These are phyloP conservation scores for Trinectes maculatus DNA, from an alignment of 2,113 vertebrate species.

Conservation along the genomic window DNA sequence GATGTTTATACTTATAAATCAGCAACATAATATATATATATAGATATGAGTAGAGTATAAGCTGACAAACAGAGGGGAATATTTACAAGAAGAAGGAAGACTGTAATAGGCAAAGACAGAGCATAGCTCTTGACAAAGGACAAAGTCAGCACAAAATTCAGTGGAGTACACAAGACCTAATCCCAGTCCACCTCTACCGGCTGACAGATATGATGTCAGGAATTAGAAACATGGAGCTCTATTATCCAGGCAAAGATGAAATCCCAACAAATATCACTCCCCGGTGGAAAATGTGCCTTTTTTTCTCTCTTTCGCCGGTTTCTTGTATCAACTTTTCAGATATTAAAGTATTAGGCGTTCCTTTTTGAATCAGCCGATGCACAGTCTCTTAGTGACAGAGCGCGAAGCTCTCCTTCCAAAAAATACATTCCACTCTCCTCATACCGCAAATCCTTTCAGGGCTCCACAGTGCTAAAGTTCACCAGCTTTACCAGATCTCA, in stretches of 20 bases:
- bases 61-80: background rate
- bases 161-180: slow-evolving; percentile 22
- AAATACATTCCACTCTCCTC: slow-evolving; percentile 60
- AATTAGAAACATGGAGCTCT: slow-evolving; percentile 16
- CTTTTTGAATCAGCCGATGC: slow-evolving; percentile 40
- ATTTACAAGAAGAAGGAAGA: slow-evolving; percentile 2
- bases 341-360: slow-evolving; percentile 34
- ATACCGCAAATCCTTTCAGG: slow-evolving; percentile 54
- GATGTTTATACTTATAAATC: slow-evolving; percentile 19
- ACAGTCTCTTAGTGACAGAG: slow-evolving; percentile 47
- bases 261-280: slow-evolving; percentile 12
- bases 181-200: slow-evolving; percentile 35
- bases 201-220: slow-evolving; percentile 20
- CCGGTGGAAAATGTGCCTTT: slow-evolving; percentile 16
- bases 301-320: slow-evolving; percentile 7
- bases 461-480: slow-evolving; percentile 45
- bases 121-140: slow-evolving; percentile 32
- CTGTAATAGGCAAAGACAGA: slow-evolving; percentile 24
- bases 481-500: slow-evolving; percentile 56
- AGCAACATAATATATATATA: too few species aligned
- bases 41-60: too few species aligned
- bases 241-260: slow-evolving; percentile 17
- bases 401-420: slow-evolving; percentile 52
- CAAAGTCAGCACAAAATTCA: slow-evolving; percentile 47
- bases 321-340: slow-evolving; percentile 4